phyloP scores from a whole-genome alignment of 1,140 invertebrate genomes.

The Ips nitidus region DNA sequence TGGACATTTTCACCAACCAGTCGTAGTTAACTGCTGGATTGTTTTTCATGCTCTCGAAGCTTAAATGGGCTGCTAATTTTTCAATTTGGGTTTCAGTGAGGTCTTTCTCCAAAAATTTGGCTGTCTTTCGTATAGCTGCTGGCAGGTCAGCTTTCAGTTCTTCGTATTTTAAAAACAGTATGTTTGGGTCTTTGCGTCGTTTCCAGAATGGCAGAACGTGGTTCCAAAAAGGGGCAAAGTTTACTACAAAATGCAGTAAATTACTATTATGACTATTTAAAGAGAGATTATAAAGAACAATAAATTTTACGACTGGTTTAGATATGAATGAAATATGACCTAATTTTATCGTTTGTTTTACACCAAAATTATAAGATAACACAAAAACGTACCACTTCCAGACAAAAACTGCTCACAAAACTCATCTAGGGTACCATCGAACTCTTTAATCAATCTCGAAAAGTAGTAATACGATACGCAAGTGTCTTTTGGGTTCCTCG shows the following conservation, averaged over 20 bases:
- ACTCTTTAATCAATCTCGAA: conserved; percentile 61
- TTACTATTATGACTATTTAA: too few relatives aligned
- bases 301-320: too few relatives aligned
- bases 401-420: conserved; percentile 66
- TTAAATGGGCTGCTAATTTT: conserved; percentile 60
- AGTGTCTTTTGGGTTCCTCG: conserved; percentile 79
- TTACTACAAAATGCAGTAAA: conserved; percentile 47
- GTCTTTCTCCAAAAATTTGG: conserved; percentile 60
- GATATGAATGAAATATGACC: too few relatives aligned
- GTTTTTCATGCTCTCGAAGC: conserved; percentile 66
- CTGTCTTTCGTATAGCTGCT: conserved; percentile 59
- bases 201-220: conserved; percentile 64
- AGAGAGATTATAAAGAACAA: too few relatives aligned
- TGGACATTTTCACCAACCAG: conserved; percentile 46
- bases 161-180: conserved; percentile 67
- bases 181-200: conserved; percentile 55
- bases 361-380: conserved; percentile 16
- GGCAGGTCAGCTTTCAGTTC: conserved; percentile 67
- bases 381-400: conserved; percentile 52
- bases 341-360: not conserved
- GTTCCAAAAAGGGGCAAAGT: conserved; percentile 62
- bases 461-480: conserved; percentile 79
- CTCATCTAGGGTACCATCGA: conserved; percentile 63
- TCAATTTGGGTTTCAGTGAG: conserved; percentile 57
- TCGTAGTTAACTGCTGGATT: conserved; percentile 72